Evolutionary conservation across 2,797 vertebrate species (phyloP).

Genomic region (Pipistrellus pygmaeus): DNA sequence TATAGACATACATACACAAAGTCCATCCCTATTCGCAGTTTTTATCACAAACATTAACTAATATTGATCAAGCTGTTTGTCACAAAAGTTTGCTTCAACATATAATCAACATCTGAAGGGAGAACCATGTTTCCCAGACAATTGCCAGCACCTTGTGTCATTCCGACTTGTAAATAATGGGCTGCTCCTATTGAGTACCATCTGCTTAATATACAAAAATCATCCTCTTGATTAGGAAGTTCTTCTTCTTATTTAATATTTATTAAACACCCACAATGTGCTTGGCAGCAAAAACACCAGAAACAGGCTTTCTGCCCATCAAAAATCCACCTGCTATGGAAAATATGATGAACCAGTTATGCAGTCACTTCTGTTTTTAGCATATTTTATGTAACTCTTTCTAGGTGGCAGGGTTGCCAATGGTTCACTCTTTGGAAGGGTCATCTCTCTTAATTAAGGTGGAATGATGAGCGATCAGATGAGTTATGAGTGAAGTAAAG

Average conservation of each 20-base stretch:
- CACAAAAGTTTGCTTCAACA: conserved; percentile 81
- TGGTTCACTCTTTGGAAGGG: neutral
- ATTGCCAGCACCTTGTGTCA: conserved; percentile 75
- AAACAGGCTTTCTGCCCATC: conserved; percentile 44
- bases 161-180: conserved; percentile 81
- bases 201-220: conserved; percentile 86
- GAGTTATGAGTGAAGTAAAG: conserved; percentile 1
- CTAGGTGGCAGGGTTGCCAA: conserved; percentile 42
- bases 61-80: conserved; percentile 80
- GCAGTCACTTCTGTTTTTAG: conserved; percentile 12
- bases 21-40: conserved; percentile 68
- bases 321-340: conserved; percentile 68
- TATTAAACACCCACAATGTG: conserved; percentile 74
- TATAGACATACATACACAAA: conserved; percentile 25
- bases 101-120: conserved; percentile 71
- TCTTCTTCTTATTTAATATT: conserved; percentile 83
- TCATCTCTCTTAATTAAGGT: conserved; percentile 48
- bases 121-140: conserved; percentile 68
- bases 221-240: conserved; percentile 86
- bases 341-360: conserved; percentile 16
- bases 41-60: conserved; percentile 82
- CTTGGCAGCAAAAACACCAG: conserved; percentile 71
- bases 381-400: conserved; percentile 31
- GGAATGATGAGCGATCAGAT: neutral
- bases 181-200: conserved; percentile 82